Percentiles rank a stretch among this genome's conserved stretches.
Evolutionary conservation across 2,888 invertebrate genomes (phyloP).

Genomic region (Scaptomyza polygonia): DNA sequence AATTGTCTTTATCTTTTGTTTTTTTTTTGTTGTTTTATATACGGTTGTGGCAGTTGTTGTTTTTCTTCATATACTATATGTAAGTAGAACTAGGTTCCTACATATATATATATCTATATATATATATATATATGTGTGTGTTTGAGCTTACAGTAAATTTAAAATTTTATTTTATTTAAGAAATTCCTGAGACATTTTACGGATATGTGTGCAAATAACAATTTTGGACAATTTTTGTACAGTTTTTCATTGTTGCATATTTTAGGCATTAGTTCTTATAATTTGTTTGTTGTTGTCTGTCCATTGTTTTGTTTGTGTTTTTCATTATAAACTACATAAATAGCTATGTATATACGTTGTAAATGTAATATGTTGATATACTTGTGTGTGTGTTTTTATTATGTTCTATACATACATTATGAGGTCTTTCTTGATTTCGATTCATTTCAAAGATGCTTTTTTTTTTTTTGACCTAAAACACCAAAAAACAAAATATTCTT

Average conservation of each 20-base stretch:
- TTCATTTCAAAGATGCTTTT: slow-evolving; percentile 17
- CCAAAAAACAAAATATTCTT: slow-evolving; percentile 45
- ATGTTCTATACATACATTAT: slow-evolving; percentile 32
- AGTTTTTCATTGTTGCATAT: slow-evolving; percentile 15
- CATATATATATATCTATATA: too few species aligned
- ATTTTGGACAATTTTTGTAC: slow-evolving; percentile 41
- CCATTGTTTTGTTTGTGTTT: slow-evolving; percentile 9
- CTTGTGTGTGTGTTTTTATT: slow-evolving; percentile 6
- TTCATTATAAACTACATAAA: slow-evolving; percentile 8
- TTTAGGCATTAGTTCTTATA: slow-evolving; percentile 36
- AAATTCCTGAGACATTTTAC: slow-evolving; percentile 82
- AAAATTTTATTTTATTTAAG: slow-evolving; percentile 43
- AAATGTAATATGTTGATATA: slow-evolving; percentile 35
- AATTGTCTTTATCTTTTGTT: too few species aligned
- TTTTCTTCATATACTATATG: slow-evolving; percentile 4
- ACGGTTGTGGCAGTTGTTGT: slow-evolving; percentile 1
- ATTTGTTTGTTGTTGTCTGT: slow-evolving; percentile 17
- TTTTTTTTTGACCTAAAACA: slow-evolving; percentile 18
- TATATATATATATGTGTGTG: too few species aligned
- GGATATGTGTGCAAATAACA: slow-evolving; percentile 84
- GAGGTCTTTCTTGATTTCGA: slow-evolving; percentile 12
- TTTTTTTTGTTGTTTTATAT: not conserved
- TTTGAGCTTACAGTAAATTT: slow-evolving; percentile 30
- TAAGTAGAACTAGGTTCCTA: slow-evolving; percentile 51
- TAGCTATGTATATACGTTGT: slow-evolving; percentile 13